A percentile compares a stretch with the other conserved stretches of the same genome.
These are phyloP conservation scores for Strix uralensis DNA, from an alignment of 2,113 vertebrate species.

Conservation along the genomic window DNA sequence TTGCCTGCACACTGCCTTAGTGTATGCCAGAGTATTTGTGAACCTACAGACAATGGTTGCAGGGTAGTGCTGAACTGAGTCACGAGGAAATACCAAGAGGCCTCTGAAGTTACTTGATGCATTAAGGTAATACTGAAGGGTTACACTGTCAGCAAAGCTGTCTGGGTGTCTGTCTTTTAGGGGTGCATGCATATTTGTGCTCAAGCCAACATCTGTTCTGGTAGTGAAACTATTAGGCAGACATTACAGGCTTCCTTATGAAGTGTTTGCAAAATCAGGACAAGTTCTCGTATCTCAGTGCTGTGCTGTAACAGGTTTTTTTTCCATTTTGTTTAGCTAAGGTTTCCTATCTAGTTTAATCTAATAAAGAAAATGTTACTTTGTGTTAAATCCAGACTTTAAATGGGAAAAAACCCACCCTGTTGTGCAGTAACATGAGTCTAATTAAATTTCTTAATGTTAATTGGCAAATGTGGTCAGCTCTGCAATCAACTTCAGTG, in stretches of 20 bases:
- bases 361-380: not conserved
- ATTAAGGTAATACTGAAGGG: no score
- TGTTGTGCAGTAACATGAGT: not conserved
- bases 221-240: not conserved
- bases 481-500: not conserved
- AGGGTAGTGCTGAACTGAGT: not conserved
- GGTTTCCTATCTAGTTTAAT: not conserved
- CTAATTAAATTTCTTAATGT: not conserved
- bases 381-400: not conserved
- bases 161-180: not conserved
- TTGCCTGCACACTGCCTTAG: rapidly evolving
- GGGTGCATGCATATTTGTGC: rapidly evolving
- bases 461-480: not conserved
- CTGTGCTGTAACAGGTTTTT: not conserved
- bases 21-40: rapidly evolving
- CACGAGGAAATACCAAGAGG: rapidly evolving
- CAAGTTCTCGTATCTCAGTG: rapidly evolving
- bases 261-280: not conserved
- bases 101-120: not conserved
- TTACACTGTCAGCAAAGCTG: not conserved
- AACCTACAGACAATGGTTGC: not conserved
- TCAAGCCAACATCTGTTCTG: not conserved
- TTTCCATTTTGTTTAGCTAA: not conserved
- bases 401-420: not conserved
- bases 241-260: not conserved